phyloP scores from a whole-genome alignment of 2,113 vertebrate species.

The Caloenas nicobarica region DNA sequence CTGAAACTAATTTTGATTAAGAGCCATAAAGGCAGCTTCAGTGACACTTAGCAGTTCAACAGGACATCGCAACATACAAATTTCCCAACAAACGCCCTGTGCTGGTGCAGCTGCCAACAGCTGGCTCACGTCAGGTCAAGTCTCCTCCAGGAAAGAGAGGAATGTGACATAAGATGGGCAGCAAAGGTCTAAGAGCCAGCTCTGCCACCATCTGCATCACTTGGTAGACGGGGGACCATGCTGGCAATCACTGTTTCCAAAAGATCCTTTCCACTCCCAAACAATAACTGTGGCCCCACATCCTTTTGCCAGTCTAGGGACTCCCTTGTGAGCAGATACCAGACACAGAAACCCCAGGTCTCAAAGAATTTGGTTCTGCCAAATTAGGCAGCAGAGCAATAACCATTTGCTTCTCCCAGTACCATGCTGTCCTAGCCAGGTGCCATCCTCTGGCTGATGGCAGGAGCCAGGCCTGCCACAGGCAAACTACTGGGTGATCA shows the following conservation, averaged over 20 bases:
- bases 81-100: neutral
- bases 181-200: neutral
- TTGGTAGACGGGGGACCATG: rapidly evolving
- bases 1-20: neutral
- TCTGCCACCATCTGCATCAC: neutral
- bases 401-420: neutral
- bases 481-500: neutral
- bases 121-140: neutral
- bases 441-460: neutral
- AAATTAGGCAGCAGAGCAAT: neutral
- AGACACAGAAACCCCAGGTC: neutral
- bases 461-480: neutral
- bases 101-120: neutral
- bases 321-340: neutral
- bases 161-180: neutral
- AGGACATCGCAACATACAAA: neutral
- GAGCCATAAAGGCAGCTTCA: neutral
- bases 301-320: neutral
- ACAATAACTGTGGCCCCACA: neutral
- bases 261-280: neutral
- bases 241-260: neutral
- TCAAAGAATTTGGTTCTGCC: neutral
- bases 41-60: neutral
- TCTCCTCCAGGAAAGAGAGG: neutral
- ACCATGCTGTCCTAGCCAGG: neutral